phyloP scores from a whole-genome alignment of 2,888 invertebrate species.

The Drosophila peninsularis region DNA sequence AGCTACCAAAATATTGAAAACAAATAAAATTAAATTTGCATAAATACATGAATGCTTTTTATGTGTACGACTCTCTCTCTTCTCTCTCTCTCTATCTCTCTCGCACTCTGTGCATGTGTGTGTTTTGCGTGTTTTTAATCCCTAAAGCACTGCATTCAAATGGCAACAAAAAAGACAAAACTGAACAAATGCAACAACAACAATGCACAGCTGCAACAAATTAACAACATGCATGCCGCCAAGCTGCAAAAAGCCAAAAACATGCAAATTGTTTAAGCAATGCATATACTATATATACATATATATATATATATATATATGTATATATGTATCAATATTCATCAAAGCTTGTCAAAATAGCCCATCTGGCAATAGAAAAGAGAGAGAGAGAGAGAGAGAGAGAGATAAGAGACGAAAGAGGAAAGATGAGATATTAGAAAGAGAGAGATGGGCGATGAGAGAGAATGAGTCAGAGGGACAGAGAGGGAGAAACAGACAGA shows the following conservation, averaged over 20 bases:
- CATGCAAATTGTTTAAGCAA: slow-evolving; percentile 67
- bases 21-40: slow-evolving; percentile 79
- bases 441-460: neutral
- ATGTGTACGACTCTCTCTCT: slow-evolving; percentile 7
- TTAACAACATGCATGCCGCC: slow-evolving; percentile 66
- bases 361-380: neutral
- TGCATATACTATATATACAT: slow-evolving; percentile 9
- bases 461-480: neutral
- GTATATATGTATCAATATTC: neutral
- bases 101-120: slow-evolving; percentile 8
- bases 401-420: too few relatives aligned
- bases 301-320: neutral
- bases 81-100: neutral
- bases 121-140: slow-evolving; percentile 65
- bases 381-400: too few relatives aligned
- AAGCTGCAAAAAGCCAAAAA: slow-evolving; percentile 75
- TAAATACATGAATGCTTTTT: slow-evolving; percentile 69
- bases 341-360: neutral
- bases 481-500: too few relatives aligned
- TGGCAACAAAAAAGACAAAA: slow-evolving; percentile 51
- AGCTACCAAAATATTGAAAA: slow-evolving; percentile 79
- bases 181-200: slow-evolving; percentile 28
- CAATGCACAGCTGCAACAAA: slow-evolving; percentile 64
- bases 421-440: too few relatives aligned
- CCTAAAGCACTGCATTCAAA: slow-evolving; percentile 74